Evolutionary conservation across 2,797 vertebrate genomes (phyloP).

Genomic region (Tadarida brasiliensis): DNA sequence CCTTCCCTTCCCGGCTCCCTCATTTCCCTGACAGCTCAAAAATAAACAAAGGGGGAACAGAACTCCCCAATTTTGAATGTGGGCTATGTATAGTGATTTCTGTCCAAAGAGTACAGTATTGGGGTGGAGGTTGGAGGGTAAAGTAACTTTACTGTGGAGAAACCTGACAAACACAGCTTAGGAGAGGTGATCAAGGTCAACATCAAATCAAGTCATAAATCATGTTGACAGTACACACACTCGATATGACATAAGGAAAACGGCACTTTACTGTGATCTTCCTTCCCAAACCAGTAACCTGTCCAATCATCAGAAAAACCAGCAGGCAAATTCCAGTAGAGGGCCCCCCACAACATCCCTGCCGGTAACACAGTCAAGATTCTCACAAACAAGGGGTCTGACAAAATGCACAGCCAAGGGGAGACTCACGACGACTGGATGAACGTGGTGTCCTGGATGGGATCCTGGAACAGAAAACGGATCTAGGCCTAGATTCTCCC

Average conservation of each 20-base stretch:
- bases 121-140: neutral
- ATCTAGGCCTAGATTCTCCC: neutral
- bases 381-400: neutral
- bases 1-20: neutral
- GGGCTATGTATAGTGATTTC: neutral
- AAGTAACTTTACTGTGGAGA: neutral
- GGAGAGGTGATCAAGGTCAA: neutral
- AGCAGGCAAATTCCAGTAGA: neutral
- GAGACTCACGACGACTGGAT: neutral
- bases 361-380: too few species aligned
- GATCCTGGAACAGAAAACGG: neutral
- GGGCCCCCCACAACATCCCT: neutral
- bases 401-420: neutral
- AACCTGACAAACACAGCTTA: neutral
- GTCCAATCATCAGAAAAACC: neutral
- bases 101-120: neutral
- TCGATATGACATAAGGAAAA: neutral
- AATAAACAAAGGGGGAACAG: neutral
- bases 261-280: neutral
- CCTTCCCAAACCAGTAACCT: neutral
- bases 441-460: too few species aligned
- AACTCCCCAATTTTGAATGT: neutral
- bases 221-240: neutral
- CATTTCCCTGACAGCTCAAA: neutral
- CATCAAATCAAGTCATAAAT: neutral